phyloP scores from a whole-genome alignment of 1,140 invertebrate genomes.

The Aradophagus sp. region DNA sequence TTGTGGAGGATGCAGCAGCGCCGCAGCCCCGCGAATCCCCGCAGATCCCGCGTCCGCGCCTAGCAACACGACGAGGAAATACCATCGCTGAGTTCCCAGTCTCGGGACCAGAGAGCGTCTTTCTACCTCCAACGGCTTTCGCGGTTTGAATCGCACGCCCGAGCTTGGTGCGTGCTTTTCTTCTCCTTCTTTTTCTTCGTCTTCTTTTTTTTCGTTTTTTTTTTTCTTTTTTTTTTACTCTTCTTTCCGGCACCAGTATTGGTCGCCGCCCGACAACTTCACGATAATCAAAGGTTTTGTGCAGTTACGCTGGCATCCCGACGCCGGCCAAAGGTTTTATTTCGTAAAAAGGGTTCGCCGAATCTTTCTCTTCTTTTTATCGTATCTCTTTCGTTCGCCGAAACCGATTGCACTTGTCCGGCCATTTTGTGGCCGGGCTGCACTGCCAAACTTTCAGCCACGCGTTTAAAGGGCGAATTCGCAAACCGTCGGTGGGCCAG shows the following conservation, averaged over 20 bases:
- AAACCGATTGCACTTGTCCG: too few species aligned
- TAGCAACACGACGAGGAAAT: constrained; percentile 54
- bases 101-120: constrained; percentile 23
- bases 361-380: constrained; percentile 7
- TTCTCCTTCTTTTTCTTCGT: constrained; percentile 6
- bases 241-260: constrained; percentile 39
- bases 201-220: constrained; percentile 25
- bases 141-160: constrained; percentile 52
- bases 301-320: constrained; percentile 30
- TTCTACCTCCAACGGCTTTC: constrained; percentile 49
- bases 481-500: too few species aligned
- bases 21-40: constrained; percentile 29
- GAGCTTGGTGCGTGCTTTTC: constrained; percentile 37
- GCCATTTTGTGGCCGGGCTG: too few species aligned
- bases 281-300: constrained; percentile 51
- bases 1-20: constrained; percentile 31
- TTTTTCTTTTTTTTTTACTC: constrained; percentile 20
- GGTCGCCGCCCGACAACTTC: constrained; percentile 35
- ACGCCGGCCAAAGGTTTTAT: constrained; percentile 8
- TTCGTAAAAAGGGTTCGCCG: too few species aligned
- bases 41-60: constrained; percentile 36
- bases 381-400: neutral
- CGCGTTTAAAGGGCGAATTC: too few species aligned
- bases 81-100: constrained; percentile 45
- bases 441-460: too few species aligned